Conservation (phyloP, 2,888 invertebrate species). For the Epiblema foenella region DNA sequence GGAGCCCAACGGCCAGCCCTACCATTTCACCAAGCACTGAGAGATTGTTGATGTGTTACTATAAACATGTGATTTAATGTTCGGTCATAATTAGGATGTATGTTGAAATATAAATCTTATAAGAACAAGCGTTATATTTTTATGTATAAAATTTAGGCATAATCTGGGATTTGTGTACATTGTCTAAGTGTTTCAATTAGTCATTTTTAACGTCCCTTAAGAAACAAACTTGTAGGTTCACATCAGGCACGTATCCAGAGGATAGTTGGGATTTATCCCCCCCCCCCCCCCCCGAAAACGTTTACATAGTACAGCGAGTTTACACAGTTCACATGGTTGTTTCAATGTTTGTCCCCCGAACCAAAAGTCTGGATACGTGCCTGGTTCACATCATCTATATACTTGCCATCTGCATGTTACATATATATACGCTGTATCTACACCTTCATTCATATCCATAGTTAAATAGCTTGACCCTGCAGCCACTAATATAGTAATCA, state of each 20-base stretch:
- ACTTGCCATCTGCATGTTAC: slow-evolving; percentile 24
- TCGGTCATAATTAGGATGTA: slow-evolving; percentile 56
- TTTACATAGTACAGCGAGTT: too few relatives aligned
- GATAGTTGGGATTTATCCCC: too few relatives aligned
- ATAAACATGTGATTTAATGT: slow-evolving; percentile 57
- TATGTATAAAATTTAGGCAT: slow-evolving; percentile 69
- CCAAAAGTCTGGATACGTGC: too few relatives aligned
- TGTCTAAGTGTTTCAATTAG: slow-evolving; percentile 46
- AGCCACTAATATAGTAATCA: slow-evolving; percentile 10
- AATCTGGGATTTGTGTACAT: slow-evolving; percentile 57
- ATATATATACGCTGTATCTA: slow-evolving; percentile 26
- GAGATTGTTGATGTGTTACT: slow-evolving; percentile 51
- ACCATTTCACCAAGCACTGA: slow-evolving; percentile 49
- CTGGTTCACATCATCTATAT: too few relatives aligned
- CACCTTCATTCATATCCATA: slow-evolving; percentile 30
- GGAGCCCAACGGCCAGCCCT: not conserved
- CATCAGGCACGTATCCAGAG: too few relatives aligned
- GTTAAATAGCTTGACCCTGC: slow-evolving; percentile 13
- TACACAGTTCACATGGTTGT: too few relatives aligned
- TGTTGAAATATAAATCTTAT: slow-evolving; percentile 69
- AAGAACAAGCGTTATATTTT: slow-evolving; percentile 73
- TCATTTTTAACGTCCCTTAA: not conserved
- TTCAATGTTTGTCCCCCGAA: too few relatives aligned
- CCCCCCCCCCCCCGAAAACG: too few relatives aligned
- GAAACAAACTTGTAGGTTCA: not conserved